Base-by-base conservation (phyloP, 2,888 invertebrate species). In the Drosophila pseudotalamancana region DNA sequence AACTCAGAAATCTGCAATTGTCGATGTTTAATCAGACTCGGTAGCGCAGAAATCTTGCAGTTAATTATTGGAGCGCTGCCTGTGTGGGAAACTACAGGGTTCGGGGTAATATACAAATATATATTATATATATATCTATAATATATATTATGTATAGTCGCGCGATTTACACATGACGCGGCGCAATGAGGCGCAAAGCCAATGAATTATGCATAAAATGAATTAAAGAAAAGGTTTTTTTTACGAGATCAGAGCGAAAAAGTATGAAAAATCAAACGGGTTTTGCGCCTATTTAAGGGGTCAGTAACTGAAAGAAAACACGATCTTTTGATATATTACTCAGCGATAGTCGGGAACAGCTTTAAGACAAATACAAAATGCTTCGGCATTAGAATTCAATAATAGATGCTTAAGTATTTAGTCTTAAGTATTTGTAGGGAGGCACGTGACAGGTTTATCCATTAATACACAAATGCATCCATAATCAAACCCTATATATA, bases 51-150 rank as follows among this genome's bases (percentile, higher is more conserved):
- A 59, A 51, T 48, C 37, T 55, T 65, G 11, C 35, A 40, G 39
- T 46, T 65, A 55, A 73, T 73, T 73, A 73, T 51, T 72, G 23
- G 72, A 61, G 55, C 57, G 60, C 16, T 19, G 6, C 19, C 4
- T 34, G 23, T 63, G 40, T 82, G 80, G 83, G 83, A 80, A 80
- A 69, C 37, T 43, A 68, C 79, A 46, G 50, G 39, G 48, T 60
- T 64, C 43, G 43, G 35, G 50, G 46, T 51, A 65, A 69, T 57
- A 49, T 53, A 59, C 46, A 50, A 59, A 35, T 32, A 54, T 8
- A 42, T 35, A 35, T 4, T 4, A 21, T 21, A 21, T 9, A 23
- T 29, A 25, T 25, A 35, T 11, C 23, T 21, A 11, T 25, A 25
- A 49, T 6, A 23, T 21, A 31, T 8, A 16, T 27, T 18, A 31